Percentiles rank a stretch among this genome's conserved stretches.
Conservation (phyloP, 2,888 invertebrate species). For the Melikaiella ostensackeni region DNA sequence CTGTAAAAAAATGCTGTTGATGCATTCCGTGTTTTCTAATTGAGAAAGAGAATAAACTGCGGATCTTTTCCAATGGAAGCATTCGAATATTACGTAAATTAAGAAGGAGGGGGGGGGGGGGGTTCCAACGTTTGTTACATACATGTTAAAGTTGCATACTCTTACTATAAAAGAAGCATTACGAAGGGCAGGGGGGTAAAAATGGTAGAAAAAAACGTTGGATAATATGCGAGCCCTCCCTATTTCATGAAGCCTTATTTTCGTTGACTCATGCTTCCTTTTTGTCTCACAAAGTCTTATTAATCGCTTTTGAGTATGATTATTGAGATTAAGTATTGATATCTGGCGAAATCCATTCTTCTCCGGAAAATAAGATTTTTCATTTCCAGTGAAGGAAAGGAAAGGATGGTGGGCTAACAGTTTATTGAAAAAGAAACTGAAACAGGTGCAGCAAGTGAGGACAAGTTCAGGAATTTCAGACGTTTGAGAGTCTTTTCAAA, state of each 20-base stretch:
- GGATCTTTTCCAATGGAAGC: too few species aligned
- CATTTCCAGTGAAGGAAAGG: not conserved
- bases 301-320: not conserved
- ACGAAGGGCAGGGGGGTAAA: too few species aligned
- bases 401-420: not conserved
- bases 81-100: too few species aligned
- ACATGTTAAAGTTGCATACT: too few species aligned
- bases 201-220: too few species aligned
- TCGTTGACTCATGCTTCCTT: not conserved
- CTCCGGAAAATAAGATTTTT: not conserved
- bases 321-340: not conserved
- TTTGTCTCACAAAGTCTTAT: not conserved
- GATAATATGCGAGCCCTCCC: too few species aligned
- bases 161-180: too few species aligned
- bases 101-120: too few species aligned
- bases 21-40: too few species aligned
- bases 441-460: not conserved
- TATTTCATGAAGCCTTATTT: not conserved
- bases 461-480: not conserved
- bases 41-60: too few species aligned
- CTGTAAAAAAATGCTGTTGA: too few species aligned
- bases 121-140: not conserved
- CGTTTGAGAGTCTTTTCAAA: not conserved
- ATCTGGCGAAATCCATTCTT: not conserved
- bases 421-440: not conserved